A percentile compares a stretch with the other conserved stretches of the same genome.
Evolutionary conservation across 2,113 vertebrate species (phyloP).

Genomic region (Okapia johnstoni): DNA sequence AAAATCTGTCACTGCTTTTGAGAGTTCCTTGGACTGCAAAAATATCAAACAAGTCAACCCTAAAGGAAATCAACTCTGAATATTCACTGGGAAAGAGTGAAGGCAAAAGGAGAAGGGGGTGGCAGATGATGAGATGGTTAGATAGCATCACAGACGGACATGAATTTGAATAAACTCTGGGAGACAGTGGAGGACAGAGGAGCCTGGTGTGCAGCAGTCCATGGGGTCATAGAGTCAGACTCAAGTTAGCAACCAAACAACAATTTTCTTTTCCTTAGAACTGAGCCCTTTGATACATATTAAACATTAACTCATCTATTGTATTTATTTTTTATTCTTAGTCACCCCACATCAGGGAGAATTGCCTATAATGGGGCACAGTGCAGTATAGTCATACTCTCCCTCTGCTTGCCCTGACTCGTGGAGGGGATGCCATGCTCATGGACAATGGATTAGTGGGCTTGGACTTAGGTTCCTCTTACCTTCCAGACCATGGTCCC

Average conservation of each 20-base stretch:
- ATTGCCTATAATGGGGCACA: background rate
- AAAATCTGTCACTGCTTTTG: background rate
- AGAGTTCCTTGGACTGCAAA: background rate
- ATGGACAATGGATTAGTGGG: background rate
- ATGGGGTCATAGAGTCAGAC: background rate
- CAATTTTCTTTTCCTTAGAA: background rate
- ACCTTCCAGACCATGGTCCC: background rate
- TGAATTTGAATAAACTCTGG: background rate
- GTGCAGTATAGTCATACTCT: background rate
- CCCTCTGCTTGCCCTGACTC: background rate
- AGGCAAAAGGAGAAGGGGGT: background rate
- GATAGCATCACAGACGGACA: background rate
- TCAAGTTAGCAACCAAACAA: background rate
- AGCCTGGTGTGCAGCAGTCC: background rate
- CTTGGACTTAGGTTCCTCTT: background rate
- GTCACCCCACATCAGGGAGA: background rate
- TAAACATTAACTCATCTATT: background rate
- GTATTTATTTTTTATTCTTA: background rate
- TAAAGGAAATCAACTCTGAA: background rate
- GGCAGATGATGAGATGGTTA: background rate
- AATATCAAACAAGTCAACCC: background rate
- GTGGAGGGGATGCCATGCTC: background rate
- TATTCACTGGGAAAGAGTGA: background rate
- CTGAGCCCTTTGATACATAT: background rate
- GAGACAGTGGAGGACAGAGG: background rate